Evolutionary conservation across 2,888 invertebrate genomes (phyloP).

Genomic region (Congeria kusceri): DNA sequence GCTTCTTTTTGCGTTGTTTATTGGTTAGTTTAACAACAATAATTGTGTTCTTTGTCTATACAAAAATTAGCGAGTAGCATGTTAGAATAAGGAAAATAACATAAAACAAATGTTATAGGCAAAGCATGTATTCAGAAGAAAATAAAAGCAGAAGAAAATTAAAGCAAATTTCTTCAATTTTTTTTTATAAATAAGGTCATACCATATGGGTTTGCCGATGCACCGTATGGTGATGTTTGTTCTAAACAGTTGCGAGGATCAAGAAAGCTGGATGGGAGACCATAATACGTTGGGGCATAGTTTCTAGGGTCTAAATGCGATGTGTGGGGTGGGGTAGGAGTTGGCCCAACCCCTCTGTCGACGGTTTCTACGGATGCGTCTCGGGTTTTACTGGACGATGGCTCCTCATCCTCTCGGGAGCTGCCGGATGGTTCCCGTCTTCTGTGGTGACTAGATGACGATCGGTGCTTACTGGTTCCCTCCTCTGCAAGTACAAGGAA

Average conservation of each 20-base stretch:
- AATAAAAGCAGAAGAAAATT: too few species aligned
- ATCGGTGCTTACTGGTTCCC: conserved; percentile 49
- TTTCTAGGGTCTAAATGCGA: conserved; percentile 71
- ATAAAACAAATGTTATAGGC: too few species aligned
- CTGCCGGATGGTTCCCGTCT: conserved; percentile 78
- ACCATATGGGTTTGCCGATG: conserved; percentile 61
- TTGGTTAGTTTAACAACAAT: too few species aligned
- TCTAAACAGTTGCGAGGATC: conserved; percentile 77
- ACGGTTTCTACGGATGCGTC: conserved; percentile 80
- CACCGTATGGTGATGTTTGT: conserved; percentile 70
- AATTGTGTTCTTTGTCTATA: too few species aligned
- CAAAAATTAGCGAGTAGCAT: too few species aligned
- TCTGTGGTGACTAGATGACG: conserved; percentile 37
- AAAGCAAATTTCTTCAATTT: too few species aligned
- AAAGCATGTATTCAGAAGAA: too few species aligned
- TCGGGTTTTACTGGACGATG: conserved; percentile 66
- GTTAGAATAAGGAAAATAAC: too few species aligned
- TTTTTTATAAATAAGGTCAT: neutral
- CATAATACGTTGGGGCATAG: conserved; percentile 62
- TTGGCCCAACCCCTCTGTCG: conserved; percentile 84
- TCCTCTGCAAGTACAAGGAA: conserved; percentile 54
- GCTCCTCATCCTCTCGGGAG: conserved; percentile 79
- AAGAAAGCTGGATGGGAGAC: conserved; percentile 62
- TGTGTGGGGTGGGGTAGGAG: conserved; percentile 80
- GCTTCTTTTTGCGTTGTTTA: too few species aligned